A percentile compares a stretch with the other conserved stretches of the same genome.
Conservation (phyloP, 2,888 invertebrate species). For the Axea sp. region DNA sequence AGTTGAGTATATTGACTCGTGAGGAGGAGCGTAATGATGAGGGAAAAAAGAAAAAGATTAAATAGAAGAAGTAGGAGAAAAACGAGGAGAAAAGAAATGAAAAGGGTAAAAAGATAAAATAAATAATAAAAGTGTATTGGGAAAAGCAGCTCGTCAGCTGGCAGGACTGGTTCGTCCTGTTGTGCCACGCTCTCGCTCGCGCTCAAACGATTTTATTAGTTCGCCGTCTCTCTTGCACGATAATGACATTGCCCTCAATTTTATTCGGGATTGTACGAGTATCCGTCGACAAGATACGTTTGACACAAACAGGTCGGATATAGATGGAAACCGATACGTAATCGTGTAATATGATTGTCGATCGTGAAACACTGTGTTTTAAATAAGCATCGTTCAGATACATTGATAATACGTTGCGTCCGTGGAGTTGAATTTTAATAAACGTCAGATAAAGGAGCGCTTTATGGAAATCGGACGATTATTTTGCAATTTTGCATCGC, state of each 20-base stretch:
- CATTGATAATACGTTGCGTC: slow-evolving; percentile 15
- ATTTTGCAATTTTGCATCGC: slow-evolving; percentile 24
- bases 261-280: slow-evolving; percentile 67
- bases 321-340: slow-evolving; percentile 39
- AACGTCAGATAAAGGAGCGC: slow-evolving; percentile 14
- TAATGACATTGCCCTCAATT: slow-evolving; percentile 74
- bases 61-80: slow-evolving; percentile 64
- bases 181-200: slow-evolving; percentile 62
- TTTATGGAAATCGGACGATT: slow-evolving; percentile 36
- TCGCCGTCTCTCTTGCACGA: slow-evolving; percentile 31
- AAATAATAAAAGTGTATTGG: slow-evolving; percentile 75
- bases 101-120: slow-evolving; percentile 68
- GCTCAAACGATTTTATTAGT: slow-evolving; percentile 23
- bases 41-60: slow-evolving; percentile 71
- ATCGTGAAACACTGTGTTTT: slow-evolving; percentile 30
- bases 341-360: slow-evolving; percentile 46
- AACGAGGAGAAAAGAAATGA: slow-evolving; percentile 42
- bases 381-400: slow-evolving; percentile 13
- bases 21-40: slow-evolving; percentile 55
- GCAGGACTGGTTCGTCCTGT: slow-evolving; percentile 75
- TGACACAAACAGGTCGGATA: slow-evolving; percentile 44
- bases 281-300: slow-evolving; percentile 44
- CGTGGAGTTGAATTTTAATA: slow-evolving; percentile 30
- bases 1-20: slow-evolving; percentile 59
- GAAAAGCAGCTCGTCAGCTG: slow-evolving; percentile 78